Percentiles rank a stretch among this genome's conserved stretches.
Evolutionary conservation across 2,113 vertebrate species (phyloP).

Genomic region (Tupaia tana): DNA sequence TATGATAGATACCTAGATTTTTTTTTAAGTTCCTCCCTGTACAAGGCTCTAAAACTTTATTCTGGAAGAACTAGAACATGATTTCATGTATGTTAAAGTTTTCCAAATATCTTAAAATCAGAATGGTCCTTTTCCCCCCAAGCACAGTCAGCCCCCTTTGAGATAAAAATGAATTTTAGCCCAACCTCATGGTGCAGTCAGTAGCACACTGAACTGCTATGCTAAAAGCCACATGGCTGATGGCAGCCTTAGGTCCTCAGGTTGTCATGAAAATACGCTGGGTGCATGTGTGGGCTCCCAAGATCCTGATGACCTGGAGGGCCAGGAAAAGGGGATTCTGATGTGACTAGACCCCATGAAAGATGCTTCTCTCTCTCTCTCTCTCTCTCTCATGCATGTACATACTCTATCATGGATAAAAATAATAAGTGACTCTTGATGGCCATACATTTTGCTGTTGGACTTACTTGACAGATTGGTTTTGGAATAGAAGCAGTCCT

Average conservation of each 20-base stretch:
- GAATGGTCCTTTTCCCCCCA: neutral
- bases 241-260: no score
- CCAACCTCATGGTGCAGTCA: no score
- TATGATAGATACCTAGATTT: neutral
- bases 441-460: constrained; percentile 7
- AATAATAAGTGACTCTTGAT: neutral
- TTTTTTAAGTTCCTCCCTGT: neutral
- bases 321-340: no score
- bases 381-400: no score
- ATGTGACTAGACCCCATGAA: no score
- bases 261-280: no score
- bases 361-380: no score
- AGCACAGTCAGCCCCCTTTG: neutral
- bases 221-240: no score
- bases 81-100: constrained; percentile 26
- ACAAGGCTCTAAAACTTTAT: neutral
- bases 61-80: neutral
- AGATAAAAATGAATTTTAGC: neutral
- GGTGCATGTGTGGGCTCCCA: no score
- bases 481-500: constrained; percentile 21
- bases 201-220: no score
- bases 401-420: no score
- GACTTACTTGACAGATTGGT: neutral
- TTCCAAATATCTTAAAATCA: neutral
- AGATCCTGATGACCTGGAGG: no score